Evolutionary conservation across 2,888 invertebrate species (phyloP).

Genomic region (Agriopis aurantiaria): DNA sequence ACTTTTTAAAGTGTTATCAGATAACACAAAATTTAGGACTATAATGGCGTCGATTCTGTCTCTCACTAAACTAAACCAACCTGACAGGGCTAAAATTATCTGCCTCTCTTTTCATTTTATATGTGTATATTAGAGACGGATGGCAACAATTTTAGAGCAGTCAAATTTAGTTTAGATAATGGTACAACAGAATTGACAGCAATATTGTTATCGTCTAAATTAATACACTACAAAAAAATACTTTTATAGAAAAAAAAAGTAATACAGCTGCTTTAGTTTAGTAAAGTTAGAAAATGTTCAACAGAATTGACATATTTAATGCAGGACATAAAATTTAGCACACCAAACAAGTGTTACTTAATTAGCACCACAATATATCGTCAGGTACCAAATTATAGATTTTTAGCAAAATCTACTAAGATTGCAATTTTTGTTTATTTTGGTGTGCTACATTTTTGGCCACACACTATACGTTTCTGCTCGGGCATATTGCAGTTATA

Average conservation of each 20-base stretch:
- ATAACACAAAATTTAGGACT: background rate
- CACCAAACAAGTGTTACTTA: background rate
- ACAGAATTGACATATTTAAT: slow-evolving; percentile 9
- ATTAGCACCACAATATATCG: slow-evolving; percentile 15
- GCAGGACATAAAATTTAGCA: slow-evolving; percentile 18
- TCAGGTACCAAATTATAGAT: slow-evolving; percentile 19
- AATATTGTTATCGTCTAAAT: background rate
- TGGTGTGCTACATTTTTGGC: slow-evolving; percentile 20
- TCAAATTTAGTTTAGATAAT: too few relatives aligned
- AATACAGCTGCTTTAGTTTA: background rate
- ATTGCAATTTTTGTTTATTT: slow-evolving; percentile 1
- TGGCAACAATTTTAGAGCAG: too few relatives aligned
- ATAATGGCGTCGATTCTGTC: too few relatives aligned
- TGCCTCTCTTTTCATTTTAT: too few relatives aligned
- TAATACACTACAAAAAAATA: background rate
- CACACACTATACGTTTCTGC: background rate
- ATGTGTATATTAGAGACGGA: too few relatives aligned
- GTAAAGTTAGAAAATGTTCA: background rate
- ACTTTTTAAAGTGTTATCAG: background rate
- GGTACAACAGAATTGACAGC: too few relatives aligned
- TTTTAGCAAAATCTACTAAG: background rate
- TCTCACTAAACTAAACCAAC: too few relatives aligned
- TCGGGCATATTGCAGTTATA: slow-evolving; percentile 2
- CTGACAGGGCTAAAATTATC: too few relatives aligned
- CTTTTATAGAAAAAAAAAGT: background rate